A percentile compares a stretch with the other conserved stretches of the same genome.
Evolutionary conservation across 2,888 invertebrate species (phyloP).

Genomic region (Hirtodrosophila cameraria): DNA sequence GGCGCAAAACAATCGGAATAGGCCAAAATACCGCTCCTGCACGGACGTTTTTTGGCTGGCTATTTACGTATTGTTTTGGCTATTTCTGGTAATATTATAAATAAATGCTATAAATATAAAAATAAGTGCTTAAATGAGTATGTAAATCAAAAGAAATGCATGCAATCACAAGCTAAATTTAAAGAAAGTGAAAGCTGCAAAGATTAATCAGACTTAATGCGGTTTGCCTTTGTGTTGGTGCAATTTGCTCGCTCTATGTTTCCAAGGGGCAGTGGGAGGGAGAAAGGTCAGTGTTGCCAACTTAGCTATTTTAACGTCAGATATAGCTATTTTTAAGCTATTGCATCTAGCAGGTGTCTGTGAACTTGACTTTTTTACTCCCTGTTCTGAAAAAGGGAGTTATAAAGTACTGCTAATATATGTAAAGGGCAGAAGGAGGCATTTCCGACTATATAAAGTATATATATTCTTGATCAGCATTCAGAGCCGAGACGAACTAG

Average conservation of each 20-base stretch:
- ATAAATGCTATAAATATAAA: constrained; percentile 3
- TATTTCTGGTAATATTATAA: constrained; percentile 88
- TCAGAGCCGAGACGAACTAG: too few relatives aligned
- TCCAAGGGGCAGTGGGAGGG: constrained; percentile 1
- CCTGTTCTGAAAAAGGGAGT: too few relatives aligned
- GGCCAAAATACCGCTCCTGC: constrained; percentile 89
- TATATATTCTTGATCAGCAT: too few relatives aligned
- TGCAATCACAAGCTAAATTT: not conserved
- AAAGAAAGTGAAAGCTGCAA: constrained; percentile 55
- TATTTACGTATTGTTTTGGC: constrained; percentile 92
- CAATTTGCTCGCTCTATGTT: too few relatives aligned
- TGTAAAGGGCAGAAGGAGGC: too few relatives aligned
- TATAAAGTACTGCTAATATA: too few relatives aligned
- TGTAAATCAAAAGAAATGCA: not conserved
- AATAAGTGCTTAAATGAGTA: not conserved
- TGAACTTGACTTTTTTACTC: too few relatives aligned
- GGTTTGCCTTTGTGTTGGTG: constrained; percentile 18
- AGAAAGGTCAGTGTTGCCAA: not conserved
- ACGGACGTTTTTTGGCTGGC: constrained; percentile 93
- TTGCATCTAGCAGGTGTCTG: too few relatives aligned
- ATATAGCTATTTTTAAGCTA: too few relatives aligned
- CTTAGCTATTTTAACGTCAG: too few relatives aligned
- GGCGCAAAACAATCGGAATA: constrained; percentile 67
- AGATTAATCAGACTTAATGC: constrained; percentile 47
- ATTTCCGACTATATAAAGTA: too few relatives aligned